A percentile compares a stretch with the other conserved stretches of the same genome.
Conservation (phyloP, 2,113 vertebrate genomes). For the Malurus melanocephalus region DNA sequence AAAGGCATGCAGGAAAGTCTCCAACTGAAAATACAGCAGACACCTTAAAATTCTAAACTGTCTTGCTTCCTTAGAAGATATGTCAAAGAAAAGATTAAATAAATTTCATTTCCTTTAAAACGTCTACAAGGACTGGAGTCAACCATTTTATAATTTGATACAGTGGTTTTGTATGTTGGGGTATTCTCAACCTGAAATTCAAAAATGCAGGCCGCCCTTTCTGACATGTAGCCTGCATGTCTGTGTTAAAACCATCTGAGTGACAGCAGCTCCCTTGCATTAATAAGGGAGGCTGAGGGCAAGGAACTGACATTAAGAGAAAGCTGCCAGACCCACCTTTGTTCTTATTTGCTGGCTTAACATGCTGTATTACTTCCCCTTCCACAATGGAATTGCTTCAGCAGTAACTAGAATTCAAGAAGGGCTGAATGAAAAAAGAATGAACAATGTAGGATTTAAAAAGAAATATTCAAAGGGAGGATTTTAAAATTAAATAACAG, state of each 20-base stretch:
- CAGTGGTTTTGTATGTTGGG: background rate
- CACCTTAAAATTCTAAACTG: background rate
- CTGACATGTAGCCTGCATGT: background rate
- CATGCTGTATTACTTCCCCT: background rate
- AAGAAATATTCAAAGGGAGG: background rate
- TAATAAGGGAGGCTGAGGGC: conserved; percentile 30
- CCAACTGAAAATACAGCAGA: background rate
- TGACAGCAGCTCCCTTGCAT: conserved; percentile 24
- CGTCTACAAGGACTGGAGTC: background rate
- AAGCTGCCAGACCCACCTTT: conserved; percentile 19
- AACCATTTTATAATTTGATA: background rate
- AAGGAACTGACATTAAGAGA: conserved; percentile 4
- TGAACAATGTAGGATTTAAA: background rate
- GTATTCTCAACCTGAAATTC: background rate
- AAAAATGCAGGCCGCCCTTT: background rate
- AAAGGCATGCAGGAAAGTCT: background rate
- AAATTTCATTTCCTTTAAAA: background rate
- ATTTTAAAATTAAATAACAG: background rate
- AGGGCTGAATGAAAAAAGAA: background rate
- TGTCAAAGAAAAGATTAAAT: background rate
- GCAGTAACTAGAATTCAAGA: background rate
- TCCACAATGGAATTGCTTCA: background rate
- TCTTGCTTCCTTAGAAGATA: background rate
- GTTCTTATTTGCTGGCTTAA: conserved; percentile 30
- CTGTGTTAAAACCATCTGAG: background rate